These are phyloP conservation scores for Lasioglossum oenotherae DNA, from an alignment of 2,888 invertebrate species.

Conservation along the genomic window DNA sequence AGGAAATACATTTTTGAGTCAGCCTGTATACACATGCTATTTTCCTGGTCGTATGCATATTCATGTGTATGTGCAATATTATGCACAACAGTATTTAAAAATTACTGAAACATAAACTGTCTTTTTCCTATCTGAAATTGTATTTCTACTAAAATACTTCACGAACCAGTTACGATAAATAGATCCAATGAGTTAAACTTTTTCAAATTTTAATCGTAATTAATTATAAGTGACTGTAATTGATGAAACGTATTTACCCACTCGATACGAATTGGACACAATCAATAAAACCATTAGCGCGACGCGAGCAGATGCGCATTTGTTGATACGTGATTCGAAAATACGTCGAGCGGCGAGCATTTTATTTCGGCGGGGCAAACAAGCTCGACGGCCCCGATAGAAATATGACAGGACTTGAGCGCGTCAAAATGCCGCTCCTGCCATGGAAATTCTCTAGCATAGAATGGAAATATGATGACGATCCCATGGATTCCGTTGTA, in stretches of 20 bases:
- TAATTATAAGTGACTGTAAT: background rate
- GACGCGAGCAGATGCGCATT: background rate
- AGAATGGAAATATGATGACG: slow-evolving; percentile 4
- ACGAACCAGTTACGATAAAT: too few relatives aligned
- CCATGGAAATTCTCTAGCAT: background rate
- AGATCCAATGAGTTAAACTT: background rate
- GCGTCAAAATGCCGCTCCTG: background rate
- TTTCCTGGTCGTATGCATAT: too few relatives aligned
- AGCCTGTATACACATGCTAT: too few relatives aligned
- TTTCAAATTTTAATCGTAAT: background rate
- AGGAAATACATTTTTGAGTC: too few relatives aligned
- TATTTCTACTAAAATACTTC: too few relatives aligned
- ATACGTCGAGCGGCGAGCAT: background rate
- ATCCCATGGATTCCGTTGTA: background rate
- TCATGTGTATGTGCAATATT: too few relatives aligned
- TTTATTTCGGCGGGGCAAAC: background rate
- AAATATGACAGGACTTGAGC: background rate
- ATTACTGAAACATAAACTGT: too few relatives aligned
- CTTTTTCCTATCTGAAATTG: too few relatives aligned
- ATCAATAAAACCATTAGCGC: background rate
- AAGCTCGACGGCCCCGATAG: background rate
- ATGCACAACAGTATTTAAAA: too few relatives aligned
- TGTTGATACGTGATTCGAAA: slow-evolving; percentile 4
- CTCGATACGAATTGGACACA: background rate
- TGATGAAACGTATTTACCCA: background rate